phyloP scores from a whole-genome alignment of 1,140 invertebrate genomes.

The Pollicipes pollicipes region DNA sequence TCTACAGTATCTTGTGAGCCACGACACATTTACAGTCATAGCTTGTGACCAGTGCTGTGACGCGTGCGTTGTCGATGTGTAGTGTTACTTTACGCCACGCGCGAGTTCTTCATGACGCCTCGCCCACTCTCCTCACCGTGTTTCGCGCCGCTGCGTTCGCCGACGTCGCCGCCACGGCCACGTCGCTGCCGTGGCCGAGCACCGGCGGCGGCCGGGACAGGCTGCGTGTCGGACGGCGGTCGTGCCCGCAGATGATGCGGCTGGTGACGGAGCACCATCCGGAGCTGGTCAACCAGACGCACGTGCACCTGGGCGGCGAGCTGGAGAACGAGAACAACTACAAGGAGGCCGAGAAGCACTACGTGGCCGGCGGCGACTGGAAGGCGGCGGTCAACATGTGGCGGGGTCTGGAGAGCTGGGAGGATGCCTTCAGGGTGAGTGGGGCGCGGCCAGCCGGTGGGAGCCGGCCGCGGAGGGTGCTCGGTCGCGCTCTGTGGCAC shows the following conservation, averaged over 20 bases:
- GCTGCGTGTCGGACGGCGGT: conserved; percentile 2
- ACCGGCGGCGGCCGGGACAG: background rate
- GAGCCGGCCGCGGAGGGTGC: no score
- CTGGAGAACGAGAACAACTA: conserved; percentile 66
- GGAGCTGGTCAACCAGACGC: conserved; percentile 66
- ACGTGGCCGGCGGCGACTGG: conserved; percentile 67
- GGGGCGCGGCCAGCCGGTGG: no score
- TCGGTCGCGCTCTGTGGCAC: no score
- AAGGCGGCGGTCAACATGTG: conserved; percentile 84
- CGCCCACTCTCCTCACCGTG: no score
- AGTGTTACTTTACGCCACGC: no score
- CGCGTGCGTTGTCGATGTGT: no score
- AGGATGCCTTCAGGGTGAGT: conserved; percentile 75
- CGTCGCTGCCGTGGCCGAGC: no score
- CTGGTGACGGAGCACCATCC: conserved; percentile 70
- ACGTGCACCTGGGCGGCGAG: conserved; percentile 70
- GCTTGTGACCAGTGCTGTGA: no score
- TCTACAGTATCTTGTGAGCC: no score
- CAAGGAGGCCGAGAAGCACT: conserved; percentile 80
- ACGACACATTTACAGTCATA: no score
- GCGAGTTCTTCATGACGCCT: no score
- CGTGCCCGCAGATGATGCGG: conserved; percentile 44
- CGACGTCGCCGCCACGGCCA: no score
- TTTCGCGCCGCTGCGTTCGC: conserved; percentile 1
- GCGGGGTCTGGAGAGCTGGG: conserved; percentile 62